phyloP scores from a whole-genome alignment of 2,888 invertebrate genomes.

The Schizotus pectinicornis region DNA sequence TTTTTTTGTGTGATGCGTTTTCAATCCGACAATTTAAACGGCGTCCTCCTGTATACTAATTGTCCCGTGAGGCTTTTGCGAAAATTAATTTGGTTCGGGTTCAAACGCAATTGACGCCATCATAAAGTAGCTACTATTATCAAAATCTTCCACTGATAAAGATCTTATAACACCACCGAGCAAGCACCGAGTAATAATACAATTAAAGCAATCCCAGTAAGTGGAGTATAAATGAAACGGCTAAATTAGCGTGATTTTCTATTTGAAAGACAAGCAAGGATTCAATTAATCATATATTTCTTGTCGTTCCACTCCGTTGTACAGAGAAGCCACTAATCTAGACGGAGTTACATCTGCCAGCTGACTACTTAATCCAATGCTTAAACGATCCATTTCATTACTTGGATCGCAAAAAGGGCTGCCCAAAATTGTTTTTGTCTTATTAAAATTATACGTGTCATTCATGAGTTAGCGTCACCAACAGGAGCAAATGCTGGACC shows the following conservation, averaged over 20 bases:
- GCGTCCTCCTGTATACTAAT: too few relatives aligned
- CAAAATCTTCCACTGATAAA: neutral
- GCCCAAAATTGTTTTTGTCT: slow-evolving; percentile 17
- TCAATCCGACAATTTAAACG: too few relatives aligned
- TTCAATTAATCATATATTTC: slow-evolving; percentile 55
- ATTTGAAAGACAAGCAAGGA: slow-evolving; percentile 41
- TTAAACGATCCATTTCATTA: slow-evolving; percentile 50
- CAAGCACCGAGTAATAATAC: slow-evolving; percentile 12
- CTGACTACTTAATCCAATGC: slow-evolving; percentile 50
- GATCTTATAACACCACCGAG: neutral
- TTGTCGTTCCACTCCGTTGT: slow-evolving; percentile 45
- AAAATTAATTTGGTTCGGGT: slow-evolving; percentile 1
- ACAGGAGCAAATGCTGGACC: slow-evolving; percentile 3
- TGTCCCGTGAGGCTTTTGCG: neutral
- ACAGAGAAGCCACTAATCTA: slow-evolving; percentile 48
- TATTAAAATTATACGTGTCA: slow-evolving; percentile 31
- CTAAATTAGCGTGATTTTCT: slow-evolving; percentile 38
- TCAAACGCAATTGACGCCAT: neutral
- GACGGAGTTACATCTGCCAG: slow-evolving; percentile 51
- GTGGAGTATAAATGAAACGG: slow-evolving; percentile 36
- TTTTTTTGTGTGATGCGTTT: too few relatives aligned
- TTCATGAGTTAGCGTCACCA: slow-evolving; percentile 8
- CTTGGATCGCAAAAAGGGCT: slow-evolving; percentile 30
- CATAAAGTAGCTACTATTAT: too few relatives aligned
- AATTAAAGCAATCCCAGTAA: slow-evolving; percentile 30